Evolutionary conservation across 2,113 vertebrate species (phyloP), one percentile per base, ranked within the genome.

Genomic region (Perca schrenkii): DNA sequence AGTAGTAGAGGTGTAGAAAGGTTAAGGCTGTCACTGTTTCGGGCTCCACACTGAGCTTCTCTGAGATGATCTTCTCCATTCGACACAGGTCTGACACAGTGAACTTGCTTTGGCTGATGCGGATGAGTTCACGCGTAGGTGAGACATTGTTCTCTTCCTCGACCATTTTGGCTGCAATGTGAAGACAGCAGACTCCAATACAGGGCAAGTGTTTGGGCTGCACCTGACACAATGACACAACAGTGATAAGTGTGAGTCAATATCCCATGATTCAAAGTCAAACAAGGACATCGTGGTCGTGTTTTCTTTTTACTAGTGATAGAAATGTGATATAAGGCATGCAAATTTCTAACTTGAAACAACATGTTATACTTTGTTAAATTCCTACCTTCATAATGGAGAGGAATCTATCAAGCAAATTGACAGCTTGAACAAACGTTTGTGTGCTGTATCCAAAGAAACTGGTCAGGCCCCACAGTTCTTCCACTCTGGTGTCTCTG

Each of bases 81-180:
- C 97, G 95, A 85, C 94, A 95, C 81, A 99, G 95, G 93, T 99
- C 98, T 0, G 98, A 98, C 86, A 96, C 97, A 1, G 97, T 99
- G 92, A 98, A 99, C 95, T 97, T 99, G 95, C 97, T 97, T 77
- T 99, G 98, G 94, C 98, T 97, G 91, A 99, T 99, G 61, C 98
- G 97, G 83, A 99, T 98, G 79, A 99, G 94, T 77, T 99, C 98
- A 4, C 96, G 96, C 60, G 94, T 94, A 71, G 97, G 95, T 0
- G 98, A 96, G 88, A 98, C 88, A 57, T 97, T 95, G 93, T 96
- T 94, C 89, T 97, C 97, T 61, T 97, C 96, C 88, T 99, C 98
- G 0, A 97, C 93, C 36, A 97, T 95, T 62, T 94, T 94, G 88
- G 97, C 96, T n/a, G 98, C 97, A 81, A 99, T 95, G 60, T 98